Percentiles rank a stretch among this genome's conserved stretches.
phyloP scores from a whole-genome alignment of 2,797 vertebrate genomes.

The Spinibarbus caldwelli region DNA sequence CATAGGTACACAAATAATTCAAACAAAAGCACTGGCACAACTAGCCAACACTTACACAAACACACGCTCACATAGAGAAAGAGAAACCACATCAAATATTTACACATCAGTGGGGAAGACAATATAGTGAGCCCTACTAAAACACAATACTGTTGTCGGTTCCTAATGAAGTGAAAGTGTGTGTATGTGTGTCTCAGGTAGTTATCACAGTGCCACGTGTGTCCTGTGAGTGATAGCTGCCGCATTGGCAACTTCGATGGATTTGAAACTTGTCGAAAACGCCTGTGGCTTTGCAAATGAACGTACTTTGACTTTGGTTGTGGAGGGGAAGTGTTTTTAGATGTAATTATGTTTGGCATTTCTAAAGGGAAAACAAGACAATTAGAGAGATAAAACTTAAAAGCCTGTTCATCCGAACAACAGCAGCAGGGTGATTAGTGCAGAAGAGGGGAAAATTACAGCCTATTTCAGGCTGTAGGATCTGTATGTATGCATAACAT shows the following conservation, averaged over 20 bases:
- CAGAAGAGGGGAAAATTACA: constrained; percentile 19
- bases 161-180: constrained; percentile 7
- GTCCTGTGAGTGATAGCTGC: background rate
- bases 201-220: background rate
- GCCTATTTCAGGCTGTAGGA: constrained; percentile 3
- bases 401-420: constrained; percentile 26
- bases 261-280: constrained; percentile 19
- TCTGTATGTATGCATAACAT: background rate
- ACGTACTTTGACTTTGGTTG: background rate
- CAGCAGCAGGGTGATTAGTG: constrained; percentile 9
- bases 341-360: constrained; percentile 45
- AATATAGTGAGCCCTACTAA: constrained; percentile 48
- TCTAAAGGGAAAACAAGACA: constrained; percentile 38
- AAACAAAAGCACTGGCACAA: constrained; percentile 50
- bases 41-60: constrained; percentile 48
- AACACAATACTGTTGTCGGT: constrained; percentile 6
- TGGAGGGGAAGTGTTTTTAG: constrained; percentile 6
- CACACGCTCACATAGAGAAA: constrained; percentile 15
- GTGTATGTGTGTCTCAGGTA: background rate
- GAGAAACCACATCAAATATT: constrained; percentile 48
- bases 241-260: background rate
- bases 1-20: constrained; percentile 56
- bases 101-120: constrained; percentile 51
- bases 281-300: background rate
- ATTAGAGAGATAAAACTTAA: constrained; percentile 29